Evolutionary conservation across 2,888 invertebrate species (phyloP).

Genomic region (Eremobia ochroleuca): DNA sequence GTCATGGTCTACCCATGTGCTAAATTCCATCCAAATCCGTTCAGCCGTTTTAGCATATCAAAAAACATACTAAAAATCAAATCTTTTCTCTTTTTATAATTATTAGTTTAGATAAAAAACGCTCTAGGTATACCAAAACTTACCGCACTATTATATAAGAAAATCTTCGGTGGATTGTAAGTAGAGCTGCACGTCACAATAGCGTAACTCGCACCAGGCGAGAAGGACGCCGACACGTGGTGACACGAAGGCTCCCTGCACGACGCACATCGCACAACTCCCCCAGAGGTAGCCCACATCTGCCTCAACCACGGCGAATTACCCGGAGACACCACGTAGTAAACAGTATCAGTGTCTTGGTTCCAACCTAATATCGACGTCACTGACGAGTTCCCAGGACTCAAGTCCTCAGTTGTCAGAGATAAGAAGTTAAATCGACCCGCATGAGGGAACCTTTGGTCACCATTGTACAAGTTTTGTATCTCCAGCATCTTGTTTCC

Average conservation of each 20-base stretch:
- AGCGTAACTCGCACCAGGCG: slow-evolving; percentile 82
- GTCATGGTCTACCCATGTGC: not conserved
- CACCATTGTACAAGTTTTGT: slow-evolving; percentile 78
- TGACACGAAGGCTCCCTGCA: slow-evolving; percentile 93
- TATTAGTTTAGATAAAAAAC: not conserved
- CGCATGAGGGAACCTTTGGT: slow-evolving; percentile 87
- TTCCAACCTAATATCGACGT: slow-evolving; percentile 92
- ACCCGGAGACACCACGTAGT: slow-evolving; percentile 93
- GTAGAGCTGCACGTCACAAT: slow-evolving; percentile 82
- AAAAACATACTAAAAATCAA: not conserved
- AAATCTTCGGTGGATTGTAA: slow-evolving; percentile 82
- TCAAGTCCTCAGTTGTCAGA: slow-evolving; percentile 84
- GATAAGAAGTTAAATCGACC: slow-evolving; percentile 80
- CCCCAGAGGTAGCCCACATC: slow-evolving; percentile 90
- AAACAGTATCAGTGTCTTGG: slow-evolving; percentile 90
- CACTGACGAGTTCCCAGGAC: slow-evolving; percentile 92
- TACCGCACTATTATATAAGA: slow-evolving; percentile 88
- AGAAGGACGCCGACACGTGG: slow-evolving; percentile 91
- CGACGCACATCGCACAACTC: slow-evolving; percentile 91
- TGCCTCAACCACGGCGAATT: slow-evolving; percentile 93
- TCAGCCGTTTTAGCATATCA: not conserved
- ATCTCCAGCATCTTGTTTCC: slow-evolving; percentile 87
- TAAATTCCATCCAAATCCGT: not conserved
- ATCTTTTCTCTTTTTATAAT: not conserved
- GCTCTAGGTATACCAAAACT: slow-evolving; percentile 33